A percentile compares a stretch with the other conserved stretches of the same genome.
phyloP scores from a whole-genome alignment of 1,140 invertebrate genomes.

The Aricia agestis region DNA sequence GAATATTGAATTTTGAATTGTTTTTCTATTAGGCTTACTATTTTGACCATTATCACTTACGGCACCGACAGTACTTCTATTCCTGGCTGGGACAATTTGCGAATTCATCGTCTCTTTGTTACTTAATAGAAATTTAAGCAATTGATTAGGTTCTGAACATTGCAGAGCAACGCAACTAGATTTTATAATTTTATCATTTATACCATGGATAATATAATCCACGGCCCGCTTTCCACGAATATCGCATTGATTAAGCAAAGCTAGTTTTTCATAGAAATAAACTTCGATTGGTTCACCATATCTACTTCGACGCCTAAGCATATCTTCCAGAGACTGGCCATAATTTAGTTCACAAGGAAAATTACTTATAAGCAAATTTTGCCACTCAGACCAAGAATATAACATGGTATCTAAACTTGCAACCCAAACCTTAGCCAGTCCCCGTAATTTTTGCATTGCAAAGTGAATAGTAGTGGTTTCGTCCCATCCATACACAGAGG shows the following conservation, averaged over 20 bases:
- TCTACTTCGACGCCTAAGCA: too few relatives aligned
- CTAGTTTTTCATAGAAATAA: too few relatives aligned
- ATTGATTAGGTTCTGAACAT: background rate
- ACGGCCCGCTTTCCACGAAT: background rate
- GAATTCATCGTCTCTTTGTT: too few relatives aligned
- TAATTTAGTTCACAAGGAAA: slow-evolving; percentile 30
- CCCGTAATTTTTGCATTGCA: slow-evolving; percentile 31
- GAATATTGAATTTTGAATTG: too few relatives aligned
- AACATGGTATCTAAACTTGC: slow-evolving; percentile 20
- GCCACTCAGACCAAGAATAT: slow-evolving; percentile 23
- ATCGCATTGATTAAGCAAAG: too few relatives aligned
- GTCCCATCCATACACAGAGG: slow-evolving; percentile 32
- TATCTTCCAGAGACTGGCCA: slow-evolving; percentile 15
- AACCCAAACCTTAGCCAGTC: slow-evolving; percentile 30
- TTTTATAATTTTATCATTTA: slow-evolving; percentile 4
- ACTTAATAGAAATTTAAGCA: too few relatives aligned
- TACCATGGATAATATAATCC: background rate
- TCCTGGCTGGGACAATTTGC: too few relatives aligned
- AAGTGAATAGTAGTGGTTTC: slow-evolving; percentile 29
- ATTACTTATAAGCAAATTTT: slow-evolving; percentile 11
- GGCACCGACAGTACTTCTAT: too few relatives aligned
- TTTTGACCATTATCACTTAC: too few relatives aligned
- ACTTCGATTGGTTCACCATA: too few relatives aligned
- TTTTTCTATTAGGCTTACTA: too few relatives aligned
- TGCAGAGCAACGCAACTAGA: background rate